These are phyloP conservation scores for Acrobasis suavella DNA, from an alignment of 2,888 invertebrate species.

Conservation along the genomic window DNA sequence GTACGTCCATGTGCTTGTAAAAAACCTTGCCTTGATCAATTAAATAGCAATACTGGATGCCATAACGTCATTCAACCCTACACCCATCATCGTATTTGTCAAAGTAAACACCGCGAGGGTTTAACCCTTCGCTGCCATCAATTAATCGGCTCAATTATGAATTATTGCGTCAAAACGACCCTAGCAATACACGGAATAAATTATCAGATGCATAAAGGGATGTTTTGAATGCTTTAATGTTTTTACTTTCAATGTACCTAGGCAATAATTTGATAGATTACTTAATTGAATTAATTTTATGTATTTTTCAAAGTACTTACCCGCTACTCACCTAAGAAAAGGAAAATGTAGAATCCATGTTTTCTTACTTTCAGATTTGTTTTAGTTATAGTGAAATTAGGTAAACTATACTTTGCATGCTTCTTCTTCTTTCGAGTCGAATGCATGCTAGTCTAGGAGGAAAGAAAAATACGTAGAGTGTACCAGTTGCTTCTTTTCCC, in stretches of 20 bases:
- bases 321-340: no score
- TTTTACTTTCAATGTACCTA: not conserved
- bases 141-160: constrained; percentile 80
- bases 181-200: constrained; percentile 65
- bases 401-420: no score
- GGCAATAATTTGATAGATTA: not conserved
- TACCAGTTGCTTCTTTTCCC: no score
- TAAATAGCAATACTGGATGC: constrained; percentile 24
- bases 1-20: no score
- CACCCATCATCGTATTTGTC: constrained; percentile 59
- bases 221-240: constrained; percentile 33
- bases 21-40: constrained; percentile 24
- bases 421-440: no score
- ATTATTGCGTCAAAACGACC: constrained; percentile 65
- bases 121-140: constrained; percentile 72
- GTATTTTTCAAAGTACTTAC: no score
- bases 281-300: not conserved
- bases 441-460: no score
- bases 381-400: no score
- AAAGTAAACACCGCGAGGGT: constrained; percentile 62
- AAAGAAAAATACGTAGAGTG: no score
- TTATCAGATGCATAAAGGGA: constrained; percentile 56
- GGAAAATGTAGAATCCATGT: no score
- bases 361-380: no score
- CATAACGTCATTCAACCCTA: constrained; percentile 44